Base-by-base conservation (phyloP, 2,888 invertebrate genomes). In the Mongoloraphidia duomilia region DNA sequence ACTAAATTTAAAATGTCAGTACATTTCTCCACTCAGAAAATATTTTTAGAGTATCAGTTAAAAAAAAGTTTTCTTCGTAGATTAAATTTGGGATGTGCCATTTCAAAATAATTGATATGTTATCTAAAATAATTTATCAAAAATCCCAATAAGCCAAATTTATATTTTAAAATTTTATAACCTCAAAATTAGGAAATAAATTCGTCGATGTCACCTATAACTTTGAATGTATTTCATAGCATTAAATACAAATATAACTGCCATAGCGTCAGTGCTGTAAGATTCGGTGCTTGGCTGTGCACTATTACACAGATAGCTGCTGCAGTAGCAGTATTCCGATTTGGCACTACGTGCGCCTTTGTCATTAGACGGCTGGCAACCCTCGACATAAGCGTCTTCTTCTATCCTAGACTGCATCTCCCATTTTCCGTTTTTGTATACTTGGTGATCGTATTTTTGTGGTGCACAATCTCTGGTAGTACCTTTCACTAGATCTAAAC, bases 291-390 rank as follows among this genome's bases (percentile, higher is more conserved):
- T 11, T 1, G 47, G n/a, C 10, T 35, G 47, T 10, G 73, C 62
- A 9, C 76, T 68, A 66, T 89, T 90, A 68, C 89, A 90, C 41
- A 86, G 69, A 59, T 82, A 73, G 41, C 74, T 74, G 38, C 79
- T 74, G 61, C 89, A 90, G 64, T 84, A 88, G 63, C 89, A 90
- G 64, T 82, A 80, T 68, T 76, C 75, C 0, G 79, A 72, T 39
- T 74, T 72, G 33, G 77, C 73, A 33, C 72, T 74, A 49, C 78
- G 73, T 51, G 75, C 70, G 3, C 79, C 82, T 58, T 80, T 79
- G 57, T 80, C 76, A 57, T 80, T 78, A 9, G 75, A 70, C 47
- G 69, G 67, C 49, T 72, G 67, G 61, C 89, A 89, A 9, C 84
- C 86, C 59, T 82, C 82, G 49, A 70, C 60, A 61, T 87, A 88